These are phyloP conservation scores for Micromys minutus DNA, from an alignment of 2,113 vertebrate species.

Conservation along the genomic window DNA sequence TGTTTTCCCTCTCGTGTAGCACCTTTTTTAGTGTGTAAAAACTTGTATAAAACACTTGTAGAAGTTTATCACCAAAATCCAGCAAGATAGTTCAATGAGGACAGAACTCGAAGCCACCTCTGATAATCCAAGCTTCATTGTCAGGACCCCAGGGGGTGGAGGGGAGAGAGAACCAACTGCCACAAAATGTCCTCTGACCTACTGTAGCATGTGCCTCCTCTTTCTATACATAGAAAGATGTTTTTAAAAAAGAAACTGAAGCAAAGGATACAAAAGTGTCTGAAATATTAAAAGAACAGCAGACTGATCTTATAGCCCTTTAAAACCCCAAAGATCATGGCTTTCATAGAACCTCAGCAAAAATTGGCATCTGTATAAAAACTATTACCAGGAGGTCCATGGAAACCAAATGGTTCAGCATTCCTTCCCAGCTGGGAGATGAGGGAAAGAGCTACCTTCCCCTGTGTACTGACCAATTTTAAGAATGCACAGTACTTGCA, in stretches of 20 bases:
- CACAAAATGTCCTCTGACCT: too few species aligned
- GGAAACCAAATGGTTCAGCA: background rate
- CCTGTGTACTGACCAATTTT: background rate
- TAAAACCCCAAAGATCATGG: background rate
- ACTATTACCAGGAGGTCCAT: background rate
- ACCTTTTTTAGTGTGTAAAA: background rate
- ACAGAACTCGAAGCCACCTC: too few species aligned
- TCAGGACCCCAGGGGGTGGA: too few species aligned
- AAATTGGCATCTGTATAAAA: background rate
- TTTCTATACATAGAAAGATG: background rate
- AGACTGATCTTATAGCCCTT: background rate
- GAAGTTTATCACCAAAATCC: background rate
- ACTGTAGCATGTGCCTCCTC: background rate
- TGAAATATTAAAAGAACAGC: background rate
- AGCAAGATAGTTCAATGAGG: background rate
- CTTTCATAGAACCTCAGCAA: background rate
- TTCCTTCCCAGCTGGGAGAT: too few species aligned
- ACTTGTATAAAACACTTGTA: background rate
- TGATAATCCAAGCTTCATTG: too few species aligned
- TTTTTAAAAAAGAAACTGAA: background rate
- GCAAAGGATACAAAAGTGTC: background rate
- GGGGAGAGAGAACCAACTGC: background rate
- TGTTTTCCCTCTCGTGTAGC: constrained; percentile 5
- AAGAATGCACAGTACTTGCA: background rate
- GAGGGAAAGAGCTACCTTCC: background rate